Percentiles rank a stretch among this genome's conserved stretches.
These are phyloP conservation scores for Sitophilus oryzae DNA, from an alignment of 1,140 invertebrate genomes.

Conservation along the genomic window DNA sequence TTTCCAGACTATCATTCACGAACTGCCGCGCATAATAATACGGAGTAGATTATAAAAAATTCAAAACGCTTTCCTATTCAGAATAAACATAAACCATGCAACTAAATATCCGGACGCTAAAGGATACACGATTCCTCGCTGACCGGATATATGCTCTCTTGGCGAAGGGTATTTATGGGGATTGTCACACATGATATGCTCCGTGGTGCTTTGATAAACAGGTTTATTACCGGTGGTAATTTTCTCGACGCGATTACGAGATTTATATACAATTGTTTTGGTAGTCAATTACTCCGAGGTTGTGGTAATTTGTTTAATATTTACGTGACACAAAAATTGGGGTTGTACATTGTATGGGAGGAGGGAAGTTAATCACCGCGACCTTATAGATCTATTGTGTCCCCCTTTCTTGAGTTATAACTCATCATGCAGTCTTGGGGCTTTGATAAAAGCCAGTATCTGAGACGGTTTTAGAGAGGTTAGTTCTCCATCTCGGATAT, in stretches of 20 bases:
- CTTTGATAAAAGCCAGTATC: no score
- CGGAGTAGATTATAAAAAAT: background rate
- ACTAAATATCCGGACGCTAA: constrained; percentile 3
- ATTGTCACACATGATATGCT: constrained; percentile 6
- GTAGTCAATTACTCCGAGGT: no score
- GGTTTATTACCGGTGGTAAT: background rate
- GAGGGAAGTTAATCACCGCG: no score
- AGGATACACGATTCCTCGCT: background rate
- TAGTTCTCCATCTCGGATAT: no score
- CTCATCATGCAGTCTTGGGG: no score
- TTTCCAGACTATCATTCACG: background rate
- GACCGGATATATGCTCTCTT: constrained; percentile 9
- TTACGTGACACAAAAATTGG: no score
- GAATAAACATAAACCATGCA: constrained; percentile 1
- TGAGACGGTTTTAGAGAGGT: no score
- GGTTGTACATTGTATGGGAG: no score
- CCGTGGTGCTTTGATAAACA: background rate
- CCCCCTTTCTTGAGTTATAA: no score
- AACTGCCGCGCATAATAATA: background rate
- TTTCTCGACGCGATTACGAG: background rate
- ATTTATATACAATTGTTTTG: background rate
- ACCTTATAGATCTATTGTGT: no score
- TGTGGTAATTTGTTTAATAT: no score
- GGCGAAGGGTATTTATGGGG: constrained; percentile 1
- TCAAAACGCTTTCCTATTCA: background rate